A percentile compares a stretch with the other conserved stretches of the same genome.
These are phyloP conservation scores for Scaptomyza parva DNA, from an alignment of 2,888 invertebrate genomes.

Conservation along the genomic window DNA sequence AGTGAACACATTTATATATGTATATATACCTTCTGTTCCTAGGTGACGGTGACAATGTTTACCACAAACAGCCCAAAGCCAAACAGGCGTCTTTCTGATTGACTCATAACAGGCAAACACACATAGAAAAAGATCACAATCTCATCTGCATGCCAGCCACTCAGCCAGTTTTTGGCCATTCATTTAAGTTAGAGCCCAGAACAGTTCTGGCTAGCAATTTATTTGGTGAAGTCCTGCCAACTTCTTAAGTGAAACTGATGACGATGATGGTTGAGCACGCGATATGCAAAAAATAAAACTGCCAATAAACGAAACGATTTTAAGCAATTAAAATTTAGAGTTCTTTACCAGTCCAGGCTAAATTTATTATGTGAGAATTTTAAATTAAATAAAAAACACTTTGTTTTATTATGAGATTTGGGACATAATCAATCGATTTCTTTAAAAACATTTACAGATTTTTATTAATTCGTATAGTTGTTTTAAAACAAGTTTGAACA, in stretches of 20 bases:
- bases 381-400: too few species aligned
- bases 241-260: slow-evolving; percentile 69
- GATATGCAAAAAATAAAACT: slow-evolving; percentile 38
- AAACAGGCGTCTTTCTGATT: slow-evolving; percentile 67
- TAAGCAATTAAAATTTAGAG: slow-evolving; percentile 27
- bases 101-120: slow-evolving; percentile 72
- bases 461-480: too few species aligned
- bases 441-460: too few species aligned
- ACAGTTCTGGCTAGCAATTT: slow-evolving; percentile 56
- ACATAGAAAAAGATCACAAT: slow-evolving; percentile 53
- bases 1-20: background rate
- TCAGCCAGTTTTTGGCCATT: slow-evolving; percentile 12
- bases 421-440: too few species aligned
- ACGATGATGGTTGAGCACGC: slow-evolving; percentile 63
- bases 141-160: slow-evolving; percentile 63
- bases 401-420: too few species aligned
- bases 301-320: background rate
- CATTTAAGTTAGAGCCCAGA: slow-evolving; percentile 2
- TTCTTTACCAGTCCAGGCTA: background rate
- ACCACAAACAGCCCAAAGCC: background rate
- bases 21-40: background rate
- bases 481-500: too few species aligned
- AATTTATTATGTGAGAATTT: background rate
- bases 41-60: slow-evolving; percentile 77
- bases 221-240: slow-evolving; percentile 64